Conservation (phyloP, 2,113 vertebrate genomes). For the Otocyon megalotis region DNA sequence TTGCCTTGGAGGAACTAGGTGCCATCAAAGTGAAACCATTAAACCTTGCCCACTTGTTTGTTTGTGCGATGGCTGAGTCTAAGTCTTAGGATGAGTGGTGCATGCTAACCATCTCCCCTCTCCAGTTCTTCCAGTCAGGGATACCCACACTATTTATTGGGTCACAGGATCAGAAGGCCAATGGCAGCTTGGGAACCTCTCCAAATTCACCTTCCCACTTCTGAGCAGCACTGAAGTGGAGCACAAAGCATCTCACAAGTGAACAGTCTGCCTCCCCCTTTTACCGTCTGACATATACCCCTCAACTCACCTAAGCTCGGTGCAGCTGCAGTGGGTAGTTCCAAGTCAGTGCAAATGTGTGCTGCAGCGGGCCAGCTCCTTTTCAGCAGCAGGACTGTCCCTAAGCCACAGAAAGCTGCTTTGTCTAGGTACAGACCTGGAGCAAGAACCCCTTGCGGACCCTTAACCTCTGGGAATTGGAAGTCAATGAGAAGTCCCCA, state of each 20-base stretch:
- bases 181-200: too few relatives aligned
- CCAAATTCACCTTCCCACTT: not conserved
- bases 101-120: accelerated
- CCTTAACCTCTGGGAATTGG: not conserved
- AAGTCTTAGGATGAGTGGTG: not conserved
- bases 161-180: not conserved
- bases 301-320: not conserved
- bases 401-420: not conserved
- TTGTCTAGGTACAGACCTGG: not conserved
- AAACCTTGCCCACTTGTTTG: too few relatives aligned
- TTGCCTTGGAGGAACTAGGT: not conserved
- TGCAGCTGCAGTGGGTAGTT: accelerated
- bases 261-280: accelerated
- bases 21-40: not conserved
- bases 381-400: not conserved
- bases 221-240: not conserved
- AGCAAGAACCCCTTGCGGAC: not conserved
- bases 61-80: not conserved
- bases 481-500: not conserved
- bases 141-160: not conserved
- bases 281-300: not conserved
- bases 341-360: not conserved
- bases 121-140: not conserved
- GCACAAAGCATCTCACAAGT: not conserved
- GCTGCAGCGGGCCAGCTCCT: not conserved